Evolutionary conservation across 2,797 vertebrate species (phyloP).

Genomic region (Betta splendens): DNA sequence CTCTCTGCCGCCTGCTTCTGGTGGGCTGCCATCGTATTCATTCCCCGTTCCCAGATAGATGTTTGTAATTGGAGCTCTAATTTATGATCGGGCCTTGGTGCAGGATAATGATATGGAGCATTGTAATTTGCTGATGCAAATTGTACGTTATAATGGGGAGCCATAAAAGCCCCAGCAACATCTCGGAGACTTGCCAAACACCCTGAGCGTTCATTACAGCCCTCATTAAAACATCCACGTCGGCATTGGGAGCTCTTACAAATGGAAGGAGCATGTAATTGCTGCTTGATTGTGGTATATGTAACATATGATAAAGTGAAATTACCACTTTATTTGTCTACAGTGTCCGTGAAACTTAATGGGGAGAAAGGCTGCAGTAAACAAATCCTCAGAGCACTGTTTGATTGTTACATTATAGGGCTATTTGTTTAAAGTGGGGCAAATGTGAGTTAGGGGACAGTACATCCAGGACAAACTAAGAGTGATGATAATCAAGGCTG

Average conservation of each 20-base stretch:
- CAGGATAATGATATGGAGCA: constrained; percentile 84
- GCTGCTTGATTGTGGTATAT: constrained; percentile 83
- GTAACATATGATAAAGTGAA: constrained; percentile 79
- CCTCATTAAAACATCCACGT: constrained; percentile 84
- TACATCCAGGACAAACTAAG: constrained; percentile 73
- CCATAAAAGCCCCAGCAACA: constrained; percentile 82
- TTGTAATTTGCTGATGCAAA: constrained; percentile 88
- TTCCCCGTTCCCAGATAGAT: constrained; percentile 76
- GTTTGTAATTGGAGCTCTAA: constrained; percentile 87
- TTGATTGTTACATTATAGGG: constrained; percentile 73
- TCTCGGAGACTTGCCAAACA: constrained; percentile 84
- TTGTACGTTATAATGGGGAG: constrained; percentile 84
- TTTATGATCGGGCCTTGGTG: constrained; percentile 82
- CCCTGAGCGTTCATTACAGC: constrained; percentile 86
- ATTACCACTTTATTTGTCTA: constrained; percentile 81
- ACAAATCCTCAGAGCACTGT: constrained; percentile 74
- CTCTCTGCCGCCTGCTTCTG: constrained; percentile 61
- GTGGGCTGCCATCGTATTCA: constrained; percentile 70
- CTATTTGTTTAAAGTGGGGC: constrained; percentile 79
- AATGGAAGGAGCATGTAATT: constrained; percentile 84
- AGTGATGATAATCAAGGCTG: constrained; percentile 71
- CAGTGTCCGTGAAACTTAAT: constrained; percentile 78
- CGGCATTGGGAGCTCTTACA: constrained; percentile 80
- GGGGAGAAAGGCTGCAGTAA: constrained; percentile 72
- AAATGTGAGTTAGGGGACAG: constrained; percentile 77